Percentiles rank a stretch among this genome's conserved stretches.
Conservation (phyloP, 2,797 vertebrate species). For the Esox lucius region DNA sequence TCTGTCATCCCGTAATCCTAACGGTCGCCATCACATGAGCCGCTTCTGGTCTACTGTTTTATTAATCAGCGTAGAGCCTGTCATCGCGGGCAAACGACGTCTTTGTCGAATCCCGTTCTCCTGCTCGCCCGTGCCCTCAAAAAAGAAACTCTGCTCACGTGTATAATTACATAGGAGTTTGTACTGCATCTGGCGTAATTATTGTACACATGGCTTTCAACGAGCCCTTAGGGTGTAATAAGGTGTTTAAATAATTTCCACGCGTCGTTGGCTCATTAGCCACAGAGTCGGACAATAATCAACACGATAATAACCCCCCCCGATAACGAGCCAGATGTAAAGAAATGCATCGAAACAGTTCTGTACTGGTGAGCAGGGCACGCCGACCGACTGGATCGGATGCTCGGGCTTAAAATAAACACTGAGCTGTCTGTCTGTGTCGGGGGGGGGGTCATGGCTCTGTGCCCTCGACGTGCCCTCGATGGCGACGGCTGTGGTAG, state of each 20-base stretch:
- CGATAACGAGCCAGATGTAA: too few species aligned
- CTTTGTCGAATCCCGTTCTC: not conserved
- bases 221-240: conserved; percentile 13
- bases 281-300: conserved; percentile 26
- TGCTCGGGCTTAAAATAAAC: not conserved
- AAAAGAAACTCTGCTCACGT: conserved; percentile 32
- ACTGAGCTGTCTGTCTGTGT: not conserved
- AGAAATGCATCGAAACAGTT: too few species aligned
- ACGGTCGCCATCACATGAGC: too few species aligned
- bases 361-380: not conserved
- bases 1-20: too few species aligned
- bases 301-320: too few species aligned
- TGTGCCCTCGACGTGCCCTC: conserved; percentile 18
- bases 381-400: not conserved
- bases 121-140: not conserved
- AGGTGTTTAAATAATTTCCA: conserved; percentile 56
- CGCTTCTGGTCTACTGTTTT: too few species aligned
- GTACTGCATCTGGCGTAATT: conserved; percentile 54
- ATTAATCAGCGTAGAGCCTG: too few species aligned
- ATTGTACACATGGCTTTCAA: conserved; percentile 51
- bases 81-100: not conserved
- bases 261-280: conserved; percentile 33
- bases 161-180: conserved; percentile 45
- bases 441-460: conserved; percentile 11
- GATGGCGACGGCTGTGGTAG: conserved; percentile 27